These are phyloP conservation scores for Drosophila murphyi DNA, from an alignment of 1,140 invertebrate genomes.

Conservation along the genomic window DNA sequence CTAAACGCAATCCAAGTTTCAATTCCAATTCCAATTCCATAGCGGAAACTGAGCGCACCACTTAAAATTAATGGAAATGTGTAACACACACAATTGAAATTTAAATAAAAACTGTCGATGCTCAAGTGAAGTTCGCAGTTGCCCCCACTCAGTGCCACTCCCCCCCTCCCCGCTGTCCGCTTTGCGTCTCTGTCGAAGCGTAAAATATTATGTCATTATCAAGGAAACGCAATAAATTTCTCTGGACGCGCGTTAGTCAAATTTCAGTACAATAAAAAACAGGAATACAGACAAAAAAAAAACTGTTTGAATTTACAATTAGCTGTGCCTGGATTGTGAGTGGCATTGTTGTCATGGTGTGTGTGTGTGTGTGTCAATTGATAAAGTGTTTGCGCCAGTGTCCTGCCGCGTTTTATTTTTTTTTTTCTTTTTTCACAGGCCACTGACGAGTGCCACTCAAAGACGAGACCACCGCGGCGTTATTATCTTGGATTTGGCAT, in stretches of 20 bases:
- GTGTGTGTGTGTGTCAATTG: constrained; percentile 60
- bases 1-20: constrained; percentile 14
- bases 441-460: constrained; percentile 75
- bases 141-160: background rate
- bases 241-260: constrained; percentile 66
- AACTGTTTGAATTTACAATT: constrained; percentile 82
- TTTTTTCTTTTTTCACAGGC: constrained; percentile 56
- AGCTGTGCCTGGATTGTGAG: constrained; percentile 51
- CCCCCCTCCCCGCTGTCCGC: background rate
- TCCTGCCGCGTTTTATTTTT: constrained; percentile 59
- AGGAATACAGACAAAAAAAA: constrained; percentile 35
- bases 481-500: constrained; percentile 77
- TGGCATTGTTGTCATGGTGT: constrained; percentile 69
- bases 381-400: constrained; percentile 70
- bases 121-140: constrained; percentile 44
- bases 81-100: constrained; percentile 64
- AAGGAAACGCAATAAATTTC: constrained; percentile 79
- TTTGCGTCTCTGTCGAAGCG: constrained; percentile 67
- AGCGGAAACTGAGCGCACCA: constrained; percentile 40
- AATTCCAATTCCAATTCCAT: constrained; percentile 26
- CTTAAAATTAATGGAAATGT: constrained; percentile 83
- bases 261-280: constrained; percentile 63
- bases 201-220: constrained; percentile 84
- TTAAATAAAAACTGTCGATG: constrained; percentile 69
- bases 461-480: constrained; percentile 71